phyloP scores from a whole-genome alignment of 2,797 vertebrate species.

The Pteropus rufus region DNA sequence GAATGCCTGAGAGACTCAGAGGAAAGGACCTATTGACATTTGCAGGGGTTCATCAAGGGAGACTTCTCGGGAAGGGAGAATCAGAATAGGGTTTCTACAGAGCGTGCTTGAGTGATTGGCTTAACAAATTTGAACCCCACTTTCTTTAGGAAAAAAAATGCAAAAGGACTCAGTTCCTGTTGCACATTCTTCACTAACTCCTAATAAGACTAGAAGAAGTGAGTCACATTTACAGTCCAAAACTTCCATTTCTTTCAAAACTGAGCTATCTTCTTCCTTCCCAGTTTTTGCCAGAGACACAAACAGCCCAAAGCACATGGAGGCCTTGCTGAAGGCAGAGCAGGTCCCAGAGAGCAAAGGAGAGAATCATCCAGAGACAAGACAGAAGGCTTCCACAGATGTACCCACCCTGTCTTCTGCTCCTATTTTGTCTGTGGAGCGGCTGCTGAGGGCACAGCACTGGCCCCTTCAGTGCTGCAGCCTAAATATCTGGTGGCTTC shows the following conservation, averaged over 20 bases:
- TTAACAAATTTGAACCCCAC: background rate
- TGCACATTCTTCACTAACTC: background rate
- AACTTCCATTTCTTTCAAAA: background rate
- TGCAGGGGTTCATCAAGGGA: accelerated
- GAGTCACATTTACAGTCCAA: background rate
- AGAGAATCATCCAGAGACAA: background rate
- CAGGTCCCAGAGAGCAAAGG: background rate
- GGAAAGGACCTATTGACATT: background rate
- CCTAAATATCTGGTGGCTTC: background rate
- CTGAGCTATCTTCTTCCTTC: background rate
- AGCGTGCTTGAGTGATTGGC: accelerated
- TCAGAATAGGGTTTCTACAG: background rate
- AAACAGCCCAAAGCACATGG: background rate
- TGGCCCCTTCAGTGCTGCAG: accelerated
- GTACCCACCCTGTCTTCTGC: background rate
- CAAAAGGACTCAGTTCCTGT: background rate
- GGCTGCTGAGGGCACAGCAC: accelerated
- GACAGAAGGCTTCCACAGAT: background rate
- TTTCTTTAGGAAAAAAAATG: background rate
- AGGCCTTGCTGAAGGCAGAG: background rate
- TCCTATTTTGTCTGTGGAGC: too few relatives aligned
- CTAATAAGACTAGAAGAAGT: background rate
- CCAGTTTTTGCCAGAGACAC: background rate
- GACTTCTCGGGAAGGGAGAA: background rate
- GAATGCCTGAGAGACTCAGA: background rate